Conservation (phyloP, 2,888 invertebrate genomes). For the Mamestra brassicae region DNA sequence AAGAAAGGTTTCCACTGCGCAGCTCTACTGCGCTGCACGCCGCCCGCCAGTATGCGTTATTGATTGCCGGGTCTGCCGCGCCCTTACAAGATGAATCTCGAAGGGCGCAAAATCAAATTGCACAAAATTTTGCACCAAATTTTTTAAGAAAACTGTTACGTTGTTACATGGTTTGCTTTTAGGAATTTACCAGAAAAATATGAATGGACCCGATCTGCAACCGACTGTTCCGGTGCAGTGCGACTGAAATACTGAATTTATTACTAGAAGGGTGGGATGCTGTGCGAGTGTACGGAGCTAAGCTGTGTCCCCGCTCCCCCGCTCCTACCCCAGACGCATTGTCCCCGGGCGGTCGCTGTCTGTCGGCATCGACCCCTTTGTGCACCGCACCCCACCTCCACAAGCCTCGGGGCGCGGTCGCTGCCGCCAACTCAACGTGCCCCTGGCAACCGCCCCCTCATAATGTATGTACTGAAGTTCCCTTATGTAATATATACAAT, state of each 20-base stretch:
- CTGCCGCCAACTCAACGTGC: not conserved
- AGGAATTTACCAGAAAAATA: not conserved
- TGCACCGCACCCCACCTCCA: not conserved
- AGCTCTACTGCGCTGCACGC: not conserved
- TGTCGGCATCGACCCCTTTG: not conserved
- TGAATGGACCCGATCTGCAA: not conserved
- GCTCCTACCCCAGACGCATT: not conserved
- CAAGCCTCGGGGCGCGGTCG: not conserved
- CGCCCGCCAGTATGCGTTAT: not conserved
- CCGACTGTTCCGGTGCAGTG: not conserved
- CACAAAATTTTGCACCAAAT: not conserved
- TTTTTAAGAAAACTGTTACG: not conserved
- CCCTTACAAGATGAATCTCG: not conserved
- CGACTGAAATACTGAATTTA: not conserved
- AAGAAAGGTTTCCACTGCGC: slow-evolving; percentile 16
- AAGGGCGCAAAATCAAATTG: not conserved
- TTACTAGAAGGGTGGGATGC: not conserved
- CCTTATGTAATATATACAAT: slow-evolving; percentile 27
- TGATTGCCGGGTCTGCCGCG: not conserved
- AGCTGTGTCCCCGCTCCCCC: not conserved
- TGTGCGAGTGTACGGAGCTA: not conserved
- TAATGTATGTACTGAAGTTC: slow-evolving; percentile 7
- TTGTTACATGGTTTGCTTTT: too few relatives aligned
- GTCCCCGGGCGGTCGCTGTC: not conserved
- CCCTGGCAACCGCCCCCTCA: slow-evolving; percentile 32